Evolutionary conservation across 2,113 vertebrate genomes (phyloP), one percentile per base, ranked within the genome.

Genomic region (Pelecanoides urinatrix): DNA sequence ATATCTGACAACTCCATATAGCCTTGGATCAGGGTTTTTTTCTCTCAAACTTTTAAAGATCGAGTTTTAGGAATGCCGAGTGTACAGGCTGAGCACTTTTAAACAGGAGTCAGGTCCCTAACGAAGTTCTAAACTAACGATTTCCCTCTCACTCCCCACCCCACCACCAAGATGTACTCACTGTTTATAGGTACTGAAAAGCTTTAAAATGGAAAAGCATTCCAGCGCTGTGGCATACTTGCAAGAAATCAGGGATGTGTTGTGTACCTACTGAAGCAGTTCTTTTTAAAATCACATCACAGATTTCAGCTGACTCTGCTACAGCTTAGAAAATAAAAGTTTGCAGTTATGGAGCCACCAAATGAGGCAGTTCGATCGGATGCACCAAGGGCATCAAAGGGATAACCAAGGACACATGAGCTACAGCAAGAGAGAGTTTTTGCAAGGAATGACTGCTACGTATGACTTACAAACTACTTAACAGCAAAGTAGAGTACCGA

Each of bases 261-360:
- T 47, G 34, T 15, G 14, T 14, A 86, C 25, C 73, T 84, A 78
- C 56, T 40, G 77, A 84, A 81, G 76, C 65, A 75, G 56, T 3
- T 75, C 40, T 30, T 78, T 90, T 81, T 72, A 49, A 53, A 93
- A 75, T 67, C 76, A 29, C 86, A 81, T 65, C 53, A 49, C 30
- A 79, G 53, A 81, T 95, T 97, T 92, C 89, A 85, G 95, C 91
- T 96, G 94, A 95, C 96, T 84, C 80, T 79, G 91, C 86, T 90
- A 21, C 73, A 94, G n/a, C 84, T 67, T 45, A 70, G 78, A 92
- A 93, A 93, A 87, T 23, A 94, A 47, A 95, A 94, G 81, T 97
- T 89, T 85, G 94, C 92, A 91, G 86, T 66, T 93, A 87, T 32
- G 49, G 44, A 95, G 71, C 59, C 87, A 88, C 52, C 77, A 89